Conservation (phyloP, 2,113 vertebrate species). For the Lepisosteus oculatus region DNA sequence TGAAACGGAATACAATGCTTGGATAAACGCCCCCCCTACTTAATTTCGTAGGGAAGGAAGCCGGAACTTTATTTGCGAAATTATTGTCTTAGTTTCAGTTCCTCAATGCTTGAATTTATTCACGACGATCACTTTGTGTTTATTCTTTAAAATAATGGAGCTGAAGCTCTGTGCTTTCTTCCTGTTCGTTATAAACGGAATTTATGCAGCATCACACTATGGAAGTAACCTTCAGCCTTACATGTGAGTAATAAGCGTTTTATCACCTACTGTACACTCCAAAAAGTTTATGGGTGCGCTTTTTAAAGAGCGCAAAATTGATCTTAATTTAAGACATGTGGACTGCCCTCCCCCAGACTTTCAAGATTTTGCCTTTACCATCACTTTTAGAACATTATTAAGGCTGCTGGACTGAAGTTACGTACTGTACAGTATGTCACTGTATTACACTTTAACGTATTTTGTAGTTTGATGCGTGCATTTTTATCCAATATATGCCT, state of each 20-base stretch:
- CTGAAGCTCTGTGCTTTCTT: slow-evolving; percentile 35
- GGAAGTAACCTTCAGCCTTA: slow-evolving; percentile 63
- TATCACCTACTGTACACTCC: neutral
- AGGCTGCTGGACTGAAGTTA: too few relatives aligned
- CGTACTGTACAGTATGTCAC: too few relatives aligned
- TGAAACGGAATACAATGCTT: neutral
- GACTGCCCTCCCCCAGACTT: too few relatives aligned
- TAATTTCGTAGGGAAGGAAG: neutral
- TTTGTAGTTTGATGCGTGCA: too few relatives aligned
- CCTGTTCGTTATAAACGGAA: slow-evolving; percentile 47
- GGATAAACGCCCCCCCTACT: neutral
- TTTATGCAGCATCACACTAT: slow-evolving; percentile 35
- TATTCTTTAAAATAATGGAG: slow-evolving; percentile 44
- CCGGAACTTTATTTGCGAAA: neutral
- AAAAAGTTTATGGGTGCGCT: too few relatives aligned
- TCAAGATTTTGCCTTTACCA: too few relatives aligned
- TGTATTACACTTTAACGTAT: too few relatives aligned
- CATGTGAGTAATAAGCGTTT: slow-evolving; percentile 74
- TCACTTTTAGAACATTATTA: too few relatives aligned
- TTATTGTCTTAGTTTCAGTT: neutral
- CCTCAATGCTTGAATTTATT: neutral
- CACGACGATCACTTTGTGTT: neutral
- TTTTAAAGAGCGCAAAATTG: too few relatives aligned
- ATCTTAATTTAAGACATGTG: too few relatives aligned
- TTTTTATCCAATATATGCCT: too few relatives aligned